Evolutionary conservation across 2,797 vertebrate species (phyloP), one percentile per base, ranked within the genome.

Genomic region (Fringilla coelebs): DNA sequence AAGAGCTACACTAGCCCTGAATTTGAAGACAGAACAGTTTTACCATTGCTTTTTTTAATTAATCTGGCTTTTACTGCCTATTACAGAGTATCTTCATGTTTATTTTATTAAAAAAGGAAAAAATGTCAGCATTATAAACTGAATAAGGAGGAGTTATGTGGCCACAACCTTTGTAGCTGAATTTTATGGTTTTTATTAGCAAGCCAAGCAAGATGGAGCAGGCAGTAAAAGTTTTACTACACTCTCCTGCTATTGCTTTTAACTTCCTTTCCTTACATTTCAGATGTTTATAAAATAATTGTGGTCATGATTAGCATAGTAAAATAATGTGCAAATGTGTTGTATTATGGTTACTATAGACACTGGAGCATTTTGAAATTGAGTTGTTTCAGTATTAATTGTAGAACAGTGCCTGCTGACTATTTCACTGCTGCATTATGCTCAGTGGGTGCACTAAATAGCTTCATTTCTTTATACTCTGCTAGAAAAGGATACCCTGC

Each of bases 161-260:
- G 70, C 82, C 40, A 78, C 94, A 95, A 29, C 78, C 93, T 91
- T 93, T 94, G 94, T 88, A 62, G 87, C 61, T 81, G 87, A 93
- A 84, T 93, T 95, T 97, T 97, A 93, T 87, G 77, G 9, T 49
- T 93, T 97, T 97, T 97, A 96, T 97, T 97, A 97, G 87, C 90
- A 91, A 97, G 72, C 92, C 93, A 94, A 96, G 94, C 60, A 96
- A 95, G 94, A 97, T 90, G 68, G 91, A 97, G 90, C 82, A 78
- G 51, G 68, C 77, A 87, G 71, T 97, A 95, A 96, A 97, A 81
- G 68, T 89, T 97, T 97, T 96, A 95, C 76, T 95, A 11, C 74
- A 52, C 28, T 85, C 54, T 81, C 34, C 62, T 93, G 76, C 60
- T 93, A 38, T 84, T 83, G 74, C 85, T 92, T 96, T 96, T 78